Evolutionary conservation across 2,888 invertebrate genomes (phyloP).

Genomic region (Chymomyza caudatula): DNA sequence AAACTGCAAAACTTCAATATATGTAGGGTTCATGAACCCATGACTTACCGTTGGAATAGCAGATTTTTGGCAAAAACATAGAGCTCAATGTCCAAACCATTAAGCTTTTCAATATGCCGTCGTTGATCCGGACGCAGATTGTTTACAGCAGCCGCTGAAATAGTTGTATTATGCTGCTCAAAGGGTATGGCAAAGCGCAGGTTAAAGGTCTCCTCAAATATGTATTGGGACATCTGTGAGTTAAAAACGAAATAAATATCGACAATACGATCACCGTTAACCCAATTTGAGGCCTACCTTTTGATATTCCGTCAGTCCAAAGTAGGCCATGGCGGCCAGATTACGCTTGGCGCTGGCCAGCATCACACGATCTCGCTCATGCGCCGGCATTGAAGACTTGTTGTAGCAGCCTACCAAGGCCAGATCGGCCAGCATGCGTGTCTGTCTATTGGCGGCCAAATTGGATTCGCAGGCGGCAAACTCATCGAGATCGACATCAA

Average conservation of each 20-base stretch:
- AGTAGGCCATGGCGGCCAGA: slow-evolving; percentile 96
- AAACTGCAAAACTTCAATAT: too few relatives aligned
- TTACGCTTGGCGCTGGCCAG: slow-evolving; percentile 97
- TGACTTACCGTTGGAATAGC: slow-evolving; percentile 84
- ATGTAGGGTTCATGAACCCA: not conserved
- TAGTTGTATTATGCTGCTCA: slow-evolving; percentile 94
- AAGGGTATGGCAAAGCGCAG: slow-evolving; percentile 93
- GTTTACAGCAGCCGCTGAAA: slow-evolving; percentile 89
- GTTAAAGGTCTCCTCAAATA: slow-evolving; percentile 96
- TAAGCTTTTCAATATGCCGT: slow-evolving; percentile 86
- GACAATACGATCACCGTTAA: too few relatives aligned
- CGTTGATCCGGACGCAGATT: slow-evolving; percentile 87
- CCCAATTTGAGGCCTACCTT: slow-evolving; percentile 82
- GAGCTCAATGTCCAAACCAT: slow-evolving; percentile 93
- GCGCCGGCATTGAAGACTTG: slow-evolving; percentile 84
- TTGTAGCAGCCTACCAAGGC: slow-evolving; percentile 97
- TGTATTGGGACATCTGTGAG: slow-evolving; percentile 89
- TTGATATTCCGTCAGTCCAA: slow-evolving; percentile 97
- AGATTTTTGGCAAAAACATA: slow-evolving; percentile 95
- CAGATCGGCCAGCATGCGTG: slow-evolving; percentile 97
- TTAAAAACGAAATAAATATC: not conserved
- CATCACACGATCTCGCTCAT: slow-evolving; percentile 90
- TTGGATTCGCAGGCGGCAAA: slow-evolving; percentile 95
- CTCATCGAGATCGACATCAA: slow-evolving; percentile 92
- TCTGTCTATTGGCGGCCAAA: slow-evolving; percentile 97